A percentile compares a stretch with the other conserved stretches of the same genome.
phyloP scores from a whole-genome alignment of 2,797 vertebrate genomes.

The Cuniculus paca region DNA sequence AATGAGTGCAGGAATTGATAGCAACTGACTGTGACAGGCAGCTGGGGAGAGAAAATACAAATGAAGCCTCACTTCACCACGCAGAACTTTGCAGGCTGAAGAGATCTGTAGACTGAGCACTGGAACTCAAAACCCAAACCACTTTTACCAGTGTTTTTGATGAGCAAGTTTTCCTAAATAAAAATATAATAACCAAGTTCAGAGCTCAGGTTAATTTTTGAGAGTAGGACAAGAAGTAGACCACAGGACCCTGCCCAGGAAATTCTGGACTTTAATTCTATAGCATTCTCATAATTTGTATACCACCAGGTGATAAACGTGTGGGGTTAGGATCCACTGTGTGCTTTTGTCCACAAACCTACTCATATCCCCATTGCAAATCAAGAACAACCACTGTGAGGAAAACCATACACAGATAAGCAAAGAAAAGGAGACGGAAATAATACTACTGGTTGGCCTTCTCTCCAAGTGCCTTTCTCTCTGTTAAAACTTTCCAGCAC shows the following conservation, averaged over 20 bases:
- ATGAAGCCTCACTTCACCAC: fast-evolving
- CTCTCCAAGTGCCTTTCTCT: not conserved
- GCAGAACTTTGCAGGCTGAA: not conserved
- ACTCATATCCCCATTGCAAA: not conserved
- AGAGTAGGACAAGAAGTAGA: not conserved
- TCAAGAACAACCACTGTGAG: not conserved
- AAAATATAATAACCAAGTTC: not conserved
- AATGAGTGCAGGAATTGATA: not conserved
- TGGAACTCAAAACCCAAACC: not conserved
- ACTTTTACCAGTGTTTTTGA: not conserved
- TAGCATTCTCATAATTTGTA: not conserved
- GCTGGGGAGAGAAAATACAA: not conserved
- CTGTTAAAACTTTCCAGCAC: not conserved
- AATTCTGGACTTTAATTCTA: not conserved
- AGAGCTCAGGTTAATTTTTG: constrained; percentile 13
- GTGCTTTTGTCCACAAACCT: not conserved
- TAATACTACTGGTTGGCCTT: not conserved
- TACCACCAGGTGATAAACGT: not conserved
- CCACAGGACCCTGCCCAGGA: not conserved
- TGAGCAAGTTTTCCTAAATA: constrained; percentile 2
- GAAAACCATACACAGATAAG: not conserved
- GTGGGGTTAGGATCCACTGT: not conserved
- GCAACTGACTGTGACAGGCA: not conserved
- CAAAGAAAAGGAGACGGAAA: not conserved
- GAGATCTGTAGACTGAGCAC: not conserved